These are phyloP conservation scores for Danionella cerebrum DNA, from an alignment of 2,113 vertebrate species.

Conservation along the genomic window DNA sequence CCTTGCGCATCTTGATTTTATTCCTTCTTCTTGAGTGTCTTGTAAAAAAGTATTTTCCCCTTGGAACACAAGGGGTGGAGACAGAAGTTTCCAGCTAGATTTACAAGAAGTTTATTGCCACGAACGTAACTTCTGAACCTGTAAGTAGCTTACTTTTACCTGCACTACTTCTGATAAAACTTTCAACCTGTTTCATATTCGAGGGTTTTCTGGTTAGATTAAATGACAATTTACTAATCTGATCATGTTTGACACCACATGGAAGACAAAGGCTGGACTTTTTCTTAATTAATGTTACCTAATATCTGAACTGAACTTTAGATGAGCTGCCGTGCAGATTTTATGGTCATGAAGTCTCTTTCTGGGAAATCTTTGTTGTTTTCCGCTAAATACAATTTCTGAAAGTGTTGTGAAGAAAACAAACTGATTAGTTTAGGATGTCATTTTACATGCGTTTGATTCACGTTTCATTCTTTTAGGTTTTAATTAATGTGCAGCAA, in stretches of 20 bases:
- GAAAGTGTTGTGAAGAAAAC: too few species aligned
- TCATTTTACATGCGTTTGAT: too few species aligned
- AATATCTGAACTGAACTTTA: not conserved
- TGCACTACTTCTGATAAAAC: not conserved
- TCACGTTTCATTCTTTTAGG: not conserved
- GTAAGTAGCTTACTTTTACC: not conserved
- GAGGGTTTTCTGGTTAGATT: too few species aligned
- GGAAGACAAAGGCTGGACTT: not conserved
- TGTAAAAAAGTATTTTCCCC: not conserved
- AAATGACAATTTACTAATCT: too few species aligned
- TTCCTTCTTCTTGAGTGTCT: not conserved
- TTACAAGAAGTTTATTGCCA: not conserved
- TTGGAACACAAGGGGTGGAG: not conserved
- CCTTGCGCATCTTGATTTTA: not conserved
- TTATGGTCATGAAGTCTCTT: too few species aligned
- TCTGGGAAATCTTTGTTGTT: too few species aligned
- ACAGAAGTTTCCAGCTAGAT: conserved; percentile 6
- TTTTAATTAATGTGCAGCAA: not conserved
- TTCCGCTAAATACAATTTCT: too few species aligned
- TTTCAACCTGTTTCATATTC: not conserved
- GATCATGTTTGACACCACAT: too few species aligned
- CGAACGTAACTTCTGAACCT: not conserved
- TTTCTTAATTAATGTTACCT: not conserved
- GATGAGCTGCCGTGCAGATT: not conserved
- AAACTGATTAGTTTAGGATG: too few species aligned